Conservation (phyloP, 2,113 vertebrate genomes). For the Pongo pygmaeus region DNA sequence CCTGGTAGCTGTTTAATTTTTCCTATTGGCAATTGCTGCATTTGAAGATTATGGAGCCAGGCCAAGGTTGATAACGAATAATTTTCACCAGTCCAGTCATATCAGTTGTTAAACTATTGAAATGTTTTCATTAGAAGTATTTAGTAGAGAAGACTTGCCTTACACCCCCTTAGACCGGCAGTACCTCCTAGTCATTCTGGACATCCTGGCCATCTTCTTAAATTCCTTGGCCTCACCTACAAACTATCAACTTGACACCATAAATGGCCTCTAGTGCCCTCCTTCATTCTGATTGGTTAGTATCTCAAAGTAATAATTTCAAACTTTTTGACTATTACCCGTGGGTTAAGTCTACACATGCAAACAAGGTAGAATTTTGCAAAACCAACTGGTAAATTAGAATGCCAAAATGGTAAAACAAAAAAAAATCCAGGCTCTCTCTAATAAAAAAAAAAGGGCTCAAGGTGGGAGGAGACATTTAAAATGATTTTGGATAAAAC, state of each 20-base stretch:
- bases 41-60: neutral
- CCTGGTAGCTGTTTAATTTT: neutral
- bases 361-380: neutral
- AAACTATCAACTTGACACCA: neutral
- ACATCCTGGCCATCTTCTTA: neutral
- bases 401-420: neutral
- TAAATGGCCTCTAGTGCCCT: neutral
- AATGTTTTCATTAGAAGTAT: neutral
- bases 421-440: neutral
- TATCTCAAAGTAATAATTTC: neutral
- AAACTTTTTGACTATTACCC: slow-evolving; percentile 6
- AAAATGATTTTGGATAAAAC: slow-evolving; percentile 4
- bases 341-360: neutral
- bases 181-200: neutral
- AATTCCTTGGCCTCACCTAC: neutral
- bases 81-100: neutral
- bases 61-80: neutral
- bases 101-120: neutral
- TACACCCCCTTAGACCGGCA: neutral
- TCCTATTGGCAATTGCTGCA: neutral
- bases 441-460: neutral
- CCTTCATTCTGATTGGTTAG: neutral
- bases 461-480: neutral
- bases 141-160: neutral
- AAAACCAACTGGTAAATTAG: neutral